Evolutionary conservation across 2,113 vertebrate genomes (phyloP).

Genomic region (Engystomops pustulosus): DNA sequence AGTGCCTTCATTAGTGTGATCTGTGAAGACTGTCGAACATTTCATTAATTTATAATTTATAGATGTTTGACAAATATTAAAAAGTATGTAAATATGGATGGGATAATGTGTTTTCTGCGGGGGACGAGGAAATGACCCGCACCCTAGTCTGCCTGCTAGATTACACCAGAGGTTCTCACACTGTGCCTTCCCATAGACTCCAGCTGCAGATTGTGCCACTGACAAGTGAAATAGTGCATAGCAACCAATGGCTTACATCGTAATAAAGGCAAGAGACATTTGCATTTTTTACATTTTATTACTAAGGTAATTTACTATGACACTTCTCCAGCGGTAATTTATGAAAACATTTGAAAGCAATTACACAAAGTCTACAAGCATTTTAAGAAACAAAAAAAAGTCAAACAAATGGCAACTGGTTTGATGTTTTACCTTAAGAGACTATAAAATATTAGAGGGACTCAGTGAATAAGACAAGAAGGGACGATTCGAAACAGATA

Average conservation of each 20-base stretch:
- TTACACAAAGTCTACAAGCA: slow-evolving; percentile 78
- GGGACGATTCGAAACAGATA: neutral
- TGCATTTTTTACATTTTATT: slow-evolving; percentile 95
- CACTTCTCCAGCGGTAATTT: slow-evolving; percentile 87
- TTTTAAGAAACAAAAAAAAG: slow-evolving; percentile 67
- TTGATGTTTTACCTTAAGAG: slow-evolving; percentile 65
- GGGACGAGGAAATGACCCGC: slow-evolving; percentile 99
- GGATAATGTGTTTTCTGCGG: slow-evolving; percentile 99
- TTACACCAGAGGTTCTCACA: slow-evolving; percentile 95
- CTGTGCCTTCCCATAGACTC: slow-evolving; percentile 82
- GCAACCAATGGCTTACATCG: slow-evolving; percentile 97
- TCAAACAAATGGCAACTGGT: slow-evolving; percentile 80
- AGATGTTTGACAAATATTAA: slow-evolving; percentile 99
- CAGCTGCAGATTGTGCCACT: slow-evolving; percentile 86
- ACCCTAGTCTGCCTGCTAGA: slow-evolving; percentile 91
- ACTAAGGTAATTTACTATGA: slow-evolving; percentile 97
- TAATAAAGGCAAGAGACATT: slow-evolving; percentile 90
- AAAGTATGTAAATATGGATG: slow-evolving; percentile 98
- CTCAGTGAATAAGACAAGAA: neutral
- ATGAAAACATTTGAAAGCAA: slow-evolving; percentile 85
- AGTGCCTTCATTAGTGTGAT: slow-evolving; percentile 96
- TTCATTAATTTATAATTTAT: slow-evolving; percentile 99
- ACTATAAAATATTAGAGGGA: slow-evolving; percentile 26
- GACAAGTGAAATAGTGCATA: slow-evolving; percentile 99
- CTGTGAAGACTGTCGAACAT: slow-evolving; percentile 96